These are phyloP conservation scores for Archips xylosteana DNA, from an alignment of 2,888 invertebrate genomes.

Conservation along the genomic window DNA sequence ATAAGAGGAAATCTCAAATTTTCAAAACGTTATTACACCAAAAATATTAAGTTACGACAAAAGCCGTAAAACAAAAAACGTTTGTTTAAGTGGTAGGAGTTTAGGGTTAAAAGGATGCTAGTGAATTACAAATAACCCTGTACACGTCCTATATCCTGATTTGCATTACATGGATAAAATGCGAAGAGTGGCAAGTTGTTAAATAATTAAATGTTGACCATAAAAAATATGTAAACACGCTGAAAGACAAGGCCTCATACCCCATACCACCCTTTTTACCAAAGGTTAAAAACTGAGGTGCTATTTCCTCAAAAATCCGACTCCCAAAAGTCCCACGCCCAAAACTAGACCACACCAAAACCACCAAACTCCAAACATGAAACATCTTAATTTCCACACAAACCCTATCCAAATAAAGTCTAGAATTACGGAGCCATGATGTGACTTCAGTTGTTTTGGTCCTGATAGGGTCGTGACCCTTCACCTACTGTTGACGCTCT, in stretches of 20 bases:
- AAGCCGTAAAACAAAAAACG: too few relatives aligned
- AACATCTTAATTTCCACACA: neutral
- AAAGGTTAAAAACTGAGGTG: constrained; percentile 10
- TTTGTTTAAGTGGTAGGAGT: too few relatives aligned
- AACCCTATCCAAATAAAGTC: neutral
- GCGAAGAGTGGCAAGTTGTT: too few relatives aligned
- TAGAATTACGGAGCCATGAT: neutral
- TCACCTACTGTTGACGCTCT: constrained; percentile 38
- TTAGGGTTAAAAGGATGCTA: too few relatives aligned
- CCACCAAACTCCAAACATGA: neutral
- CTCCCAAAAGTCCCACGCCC: constrained; percentile 33
- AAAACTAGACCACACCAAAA: neutral
- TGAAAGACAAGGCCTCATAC: neutral
- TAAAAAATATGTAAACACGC: neutral
- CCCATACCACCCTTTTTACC: constrained; percentile 1
- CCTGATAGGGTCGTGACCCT: constrained; percentile 26
- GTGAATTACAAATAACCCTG: too few relatives aligned
- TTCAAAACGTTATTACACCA: too few relatives aligned
- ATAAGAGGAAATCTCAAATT: too few relatives aligned
- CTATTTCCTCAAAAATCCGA: neutral
- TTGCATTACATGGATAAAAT: too few relatives aligned
- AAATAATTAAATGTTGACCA: too few relatives aligned
- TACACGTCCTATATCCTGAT: too few relatives aligned
- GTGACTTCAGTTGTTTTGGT: neutral
- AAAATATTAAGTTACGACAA: too few relatives aligned